Conservation (phyloP, 2,888 invertebrate species). For the Dioctria rufipes region DNA sequence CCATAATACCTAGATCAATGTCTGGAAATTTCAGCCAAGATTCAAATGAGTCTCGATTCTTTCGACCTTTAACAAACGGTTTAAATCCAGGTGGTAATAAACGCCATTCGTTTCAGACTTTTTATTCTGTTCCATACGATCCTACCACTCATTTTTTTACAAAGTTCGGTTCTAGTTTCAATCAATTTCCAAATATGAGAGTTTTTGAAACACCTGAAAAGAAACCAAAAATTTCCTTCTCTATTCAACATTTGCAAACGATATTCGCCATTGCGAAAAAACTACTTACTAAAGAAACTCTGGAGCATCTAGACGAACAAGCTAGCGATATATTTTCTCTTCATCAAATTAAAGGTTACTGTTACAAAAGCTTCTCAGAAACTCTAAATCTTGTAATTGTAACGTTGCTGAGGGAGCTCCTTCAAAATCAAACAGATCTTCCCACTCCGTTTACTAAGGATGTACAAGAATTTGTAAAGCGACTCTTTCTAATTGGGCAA, state of each 20-base stretch:
- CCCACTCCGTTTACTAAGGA: conserved; percentile 93
- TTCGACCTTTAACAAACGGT: conserved; percentile 57
- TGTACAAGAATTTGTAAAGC: conserved; percentile 92
- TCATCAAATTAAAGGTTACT: conserved; percentile 84
- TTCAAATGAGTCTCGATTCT: conserved; percentile 70
- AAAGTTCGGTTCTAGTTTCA: conserved; percentile 93
- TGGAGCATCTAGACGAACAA: conserved; percentile 87
- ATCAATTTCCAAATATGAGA: conserved; percentile 88
- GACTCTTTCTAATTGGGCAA: conserved; percentile 92
- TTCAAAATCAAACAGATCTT: conserved; percentile 91
- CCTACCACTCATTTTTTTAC: conserved; percentile 90
- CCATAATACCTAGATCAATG: conserved; percentile 92
- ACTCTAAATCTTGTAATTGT: conserved; percentile 94
- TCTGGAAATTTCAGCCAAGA: conserved; percentile 86
- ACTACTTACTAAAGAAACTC: conserved; percentile 86
- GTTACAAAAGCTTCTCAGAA: conserved; percentile 96
- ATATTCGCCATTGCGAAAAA: conserved; percentile 87
- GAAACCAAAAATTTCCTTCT: conserved; percentile 74
- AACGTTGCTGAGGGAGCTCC: conserved; percentile 88
- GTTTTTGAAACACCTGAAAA: conserved; percentile 82
- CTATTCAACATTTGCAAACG: conserved; percentile 85
- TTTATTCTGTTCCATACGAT: conserved; percentile 82
- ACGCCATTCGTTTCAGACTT: conserved; percentile 70
- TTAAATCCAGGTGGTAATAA: conserved; percentile 57
- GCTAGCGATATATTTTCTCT: conserved; percentile 84